Evolutionary conservation across 2,888 invertebrate species (phyloP), one percentile per base, ranked within the genome.

Genomic region (Callimorpha dominula): DNA sequence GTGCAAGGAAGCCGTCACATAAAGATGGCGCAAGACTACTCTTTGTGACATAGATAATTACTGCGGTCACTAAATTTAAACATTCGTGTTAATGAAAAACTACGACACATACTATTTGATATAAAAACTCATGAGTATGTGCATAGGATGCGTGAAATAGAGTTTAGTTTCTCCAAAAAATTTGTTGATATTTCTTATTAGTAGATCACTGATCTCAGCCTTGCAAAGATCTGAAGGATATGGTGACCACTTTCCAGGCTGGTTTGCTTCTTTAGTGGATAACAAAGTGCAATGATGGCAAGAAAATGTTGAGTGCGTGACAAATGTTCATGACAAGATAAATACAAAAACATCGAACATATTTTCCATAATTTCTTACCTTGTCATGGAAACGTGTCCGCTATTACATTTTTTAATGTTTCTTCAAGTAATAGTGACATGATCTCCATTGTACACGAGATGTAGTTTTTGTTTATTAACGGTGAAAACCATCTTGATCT

Each of bases 381-480:
- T 42, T n/a, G 6, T 49, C 68, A 71, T 78, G 78, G 76, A 78
- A 84, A 75, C 54, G 67, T 68, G 73, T 73, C 17, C 62, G 64
- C 63, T 49, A 74, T 79, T 75, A 49, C 2, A 65, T 71, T 74
- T 75, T 79, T 76, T 70, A 72, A 75, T 84, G 77, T 79, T 75
- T 76, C 62, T 72, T 74, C 43, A 17, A 60, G 72, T 72, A 73
- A 71, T 76, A 76, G 76, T 75, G 74, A 70, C 78, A 75, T 77
- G 80, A 81, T 79, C 73, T 75, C 20, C 69, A 72, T 31, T 31
- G 1, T 72, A 72, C 73, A 71, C 60, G 70, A 73, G 75, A 72
- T 72, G 20, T 49, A 50, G 17, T 72, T 71, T 20, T 73, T 81
- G 75, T 81, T 75, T 79, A 68, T 79, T 76, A 82, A 84, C 78